phyloP scores from a whole-genome alignment of 1,140 invertebrate genomes.

The Thaumetopoea pityocampa region DNA sequence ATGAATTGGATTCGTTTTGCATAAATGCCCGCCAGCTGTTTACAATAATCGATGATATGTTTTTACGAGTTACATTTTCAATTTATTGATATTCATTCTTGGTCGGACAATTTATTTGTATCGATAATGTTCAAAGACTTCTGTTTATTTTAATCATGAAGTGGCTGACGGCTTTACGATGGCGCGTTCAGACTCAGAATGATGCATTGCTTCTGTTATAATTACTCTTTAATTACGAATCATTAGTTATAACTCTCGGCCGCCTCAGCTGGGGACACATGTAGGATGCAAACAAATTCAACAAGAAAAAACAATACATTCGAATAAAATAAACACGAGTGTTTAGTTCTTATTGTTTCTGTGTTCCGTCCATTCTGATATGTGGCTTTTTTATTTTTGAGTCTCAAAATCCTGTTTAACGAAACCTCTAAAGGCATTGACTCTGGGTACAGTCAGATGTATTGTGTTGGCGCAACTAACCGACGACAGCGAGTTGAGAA shows the following conservation, averaged over 20 bases:
- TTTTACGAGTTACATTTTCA: conserved; percentile 69
- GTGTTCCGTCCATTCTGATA: conserved; percentile 34
- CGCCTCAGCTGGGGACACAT: conserved; percentile 6
- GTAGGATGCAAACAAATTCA: conserved; percentile 16
- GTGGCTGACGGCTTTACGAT: conserved; percentile 53
- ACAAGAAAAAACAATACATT: conserved; percentile 32
- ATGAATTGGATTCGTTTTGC: conserved; percentile 59
- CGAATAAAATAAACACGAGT: conserved; percentile 34
- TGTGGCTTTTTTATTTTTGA: conserved; percentile 42
- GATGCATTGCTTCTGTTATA: conserved; percentile 34
- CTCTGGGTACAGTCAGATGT: conserved; percentile 29
- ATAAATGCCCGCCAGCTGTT: conserved; percentile 71
- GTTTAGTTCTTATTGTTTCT: conserved; percentile 51
- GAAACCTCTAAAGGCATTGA: conserved; percentile 53
- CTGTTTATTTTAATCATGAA: conserved; percentile 57
- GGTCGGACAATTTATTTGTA: conserved; percentile 66
- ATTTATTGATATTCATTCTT: conserved; percentile 71
- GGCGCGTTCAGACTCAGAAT: conserved; percentile 26
- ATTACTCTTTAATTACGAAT: conserved; percentile 34
- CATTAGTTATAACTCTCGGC: conserved; percentile 15
- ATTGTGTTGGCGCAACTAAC: conserved; percentile 55
- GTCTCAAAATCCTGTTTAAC: conserved; percentile 44
- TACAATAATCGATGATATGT: conserved; percentile 72
- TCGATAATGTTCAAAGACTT: conserved; percentile 64
- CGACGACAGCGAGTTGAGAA: conserved; percentile 50